These are phyloP conservation scores for Aspiorhynchus laticeps DNA, from an alignment of 2,113 vertebrate species.

Conservation along the genomic window DNA sequence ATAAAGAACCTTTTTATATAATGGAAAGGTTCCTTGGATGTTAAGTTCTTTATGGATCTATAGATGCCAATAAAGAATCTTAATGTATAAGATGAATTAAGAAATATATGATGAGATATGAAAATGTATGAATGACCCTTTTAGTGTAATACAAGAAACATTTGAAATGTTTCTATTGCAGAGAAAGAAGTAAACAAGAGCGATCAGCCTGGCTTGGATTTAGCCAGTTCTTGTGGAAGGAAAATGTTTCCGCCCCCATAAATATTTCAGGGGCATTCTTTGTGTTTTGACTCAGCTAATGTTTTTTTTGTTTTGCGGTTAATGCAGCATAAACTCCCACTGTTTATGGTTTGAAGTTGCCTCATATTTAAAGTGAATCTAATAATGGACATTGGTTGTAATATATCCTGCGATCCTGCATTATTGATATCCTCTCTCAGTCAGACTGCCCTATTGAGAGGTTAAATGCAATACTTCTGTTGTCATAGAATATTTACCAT, in stretches of 20 bases:
- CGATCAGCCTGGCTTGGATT: slow-evolving; percentile 29
- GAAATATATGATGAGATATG: not conserved
- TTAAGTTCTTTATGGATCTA: not conserved
- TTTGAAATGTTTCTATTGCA: slow-evolving; percentile 38
- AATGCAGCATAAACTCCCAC: slow-evolving; percentile 54
- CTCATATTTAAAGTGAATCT: slow-evolving; percentile 62
- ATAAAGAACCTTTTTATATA: not conserved
- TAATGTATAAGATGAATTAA: not conserved
- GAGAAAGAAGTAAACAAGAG: slow-evolving; percentile 58
- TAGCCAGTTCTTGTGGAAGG: slow-evolving; percentile 25
- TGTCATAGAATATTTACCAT: slow-evolving; percentile 68
- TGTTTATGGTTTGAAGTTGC: slow-evolving; percentile 53
- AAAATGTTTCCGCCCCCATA: slow-evolving; percentile 42
- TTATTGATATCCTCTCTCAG: slow-evolving; percentile 65
- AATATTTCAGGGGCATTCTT: slow-evolving; percentile 62
- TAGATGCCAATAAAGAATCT: not conserved
- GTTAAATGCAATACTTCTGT: slow-evolving; percentile 68
- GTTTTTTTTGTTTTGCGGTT: slow-evolving; percentile 61
- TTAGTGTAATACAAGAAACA: not conserved
- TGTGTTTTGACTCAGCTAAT: slow-evolving; percentile 58
- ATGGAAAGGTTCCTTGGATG: not conserved
- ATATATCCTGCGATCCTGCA: slow-evolving; percentile 58
- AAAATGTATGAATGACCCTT: not conserved
- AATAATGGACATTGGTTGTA: slow-evolving; percentile 63
- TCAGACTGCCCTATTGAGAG: slow-evolving; percentile 62